Conservation (phyloP, 2,113 vertebrate species). For the Scophthalmus maximus region DNA sequence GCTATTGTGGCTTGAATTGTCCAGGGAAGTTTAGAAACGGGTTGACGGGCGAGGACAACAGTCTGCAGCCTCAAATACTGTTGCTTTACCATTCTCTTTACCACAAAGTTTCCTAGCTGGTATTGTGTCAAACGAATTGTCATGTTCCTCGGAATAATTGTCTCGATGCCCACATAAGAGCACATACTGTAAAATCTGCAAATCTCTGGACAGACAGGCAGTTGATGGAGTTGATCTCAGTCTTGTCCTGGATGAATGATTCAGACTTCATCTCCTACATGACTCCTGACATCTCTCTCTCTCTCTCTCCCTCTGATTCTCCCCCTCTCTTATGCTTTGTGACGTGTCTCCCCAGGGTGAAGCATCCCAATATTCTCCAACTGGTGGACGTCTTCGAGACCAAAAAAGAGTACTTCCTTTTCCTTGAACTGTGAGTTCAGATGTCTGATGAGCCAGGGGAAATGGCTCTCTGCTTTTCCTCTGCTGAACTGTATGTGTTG, state of each 20-base stretch:
- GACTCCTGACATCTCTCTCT: conserved; percentile 27
- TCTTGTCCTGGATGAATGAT: conserved; percentile 12
- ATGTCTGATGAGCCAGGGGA: conserved; percentile 28
- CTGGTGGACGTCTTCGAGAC: conserved; percentile 97
- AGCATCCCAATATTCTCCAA: conserved; percentile 96
- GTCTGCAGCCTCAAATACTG: not conserved
- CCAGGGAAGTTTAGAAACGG: no score
- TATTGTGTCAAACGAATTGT: not conserved
- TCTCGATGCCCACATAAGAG: not conserved
- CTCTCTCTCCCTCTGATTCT: conserved; percentile 2
- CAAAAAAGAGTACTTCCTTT: conserved; percentile 97
- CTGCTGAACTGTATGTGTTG: conserved; percentile 43
- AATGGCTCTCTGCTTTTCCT: conserved; percentile 25
- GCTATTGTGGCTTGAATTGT: no score
- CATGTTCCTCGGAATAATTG: not conserved
- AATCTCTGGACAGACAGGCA: not conserved
- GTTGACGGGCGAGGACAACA: no score
- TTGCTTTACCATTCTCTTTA: not conserved
- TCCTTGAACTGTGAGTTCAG: conserved; percentile 96
- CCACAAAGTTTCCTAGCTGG: not conserved
- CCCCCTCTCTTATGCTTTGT: conserved; percentile 6
- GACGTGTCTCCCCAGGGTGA: conserved; percentile 86
- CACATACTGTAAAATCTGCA: not conserved
- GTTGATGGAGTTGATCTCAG: not conserved
- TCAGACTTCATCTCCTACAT: not conserved